Conservation (phyloP, 1,140 invertebrate species). For the Eurosta solidaginis region DNA sequence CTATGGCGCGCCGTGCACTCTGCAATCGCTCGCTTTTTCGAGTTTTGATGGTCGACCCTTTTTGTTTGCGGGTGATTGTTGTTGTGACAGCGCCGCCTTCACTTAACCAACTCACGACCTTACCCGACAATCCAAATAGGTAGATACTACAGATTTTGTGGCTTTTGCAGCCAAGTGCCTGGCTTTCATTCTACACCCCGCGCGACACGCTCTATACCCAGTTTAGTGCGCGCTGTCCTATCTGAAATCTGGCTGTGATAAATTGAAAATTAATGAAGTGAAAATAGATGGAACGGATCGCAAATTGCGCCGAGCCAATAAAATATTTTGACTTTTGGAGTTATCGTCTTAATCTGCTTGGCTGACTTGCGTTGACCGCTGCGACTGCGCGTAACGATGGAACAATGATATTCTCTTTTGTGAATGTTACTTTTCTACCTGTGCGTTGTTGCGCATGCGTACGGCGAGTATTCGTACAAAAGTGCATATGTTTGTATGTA, state of each 20-base stretch:
- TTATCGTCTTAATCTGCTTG: constrained; percentile 60
- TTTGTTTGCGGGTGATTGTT: constrained; percentile 25
- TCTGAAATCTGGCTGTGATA: constrained; percentile 60
- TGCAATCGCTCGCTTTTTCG: background rate
- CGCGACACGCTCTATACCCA: background rate
- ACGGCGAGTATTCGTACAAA: background rate
- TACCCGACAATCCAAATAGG: background rate
- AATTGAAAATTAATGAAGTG: constrained; percentile 61
- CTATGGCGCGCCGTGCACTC: constrained; percentile 28
- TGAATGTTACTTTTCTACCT: background rate
- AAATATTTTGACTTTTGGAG: constrained; percentile 60
- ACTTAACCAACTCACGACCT: constrained; percentile 5
- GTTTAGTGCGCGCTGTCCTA: constrained; percentile 37
- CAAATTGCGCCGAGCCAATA: constrained; percentile 60
- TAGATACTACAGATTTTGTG: too few relatives aligned
- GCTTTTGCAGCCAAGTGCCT: background rate
- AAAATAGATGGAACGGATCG: constrained; percentile 61
- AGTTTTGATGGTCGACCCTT: background rate
- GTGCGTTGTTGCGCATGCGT: background rate
- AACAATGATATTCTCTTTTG: background rate
- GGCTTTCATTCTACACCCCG: background rate
- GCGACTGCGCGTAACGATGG: background rate
- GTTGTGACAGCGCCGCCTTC: background rate
- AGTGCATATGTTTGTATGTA: background rate
- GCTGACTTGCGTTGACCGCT: constrained; percentile 46